These are phyloP conservation scores for Synanceia verrucosa DNA, from an alignment of 2,797 vertebrate genomes.

Conservation along the genomic window DNA sequence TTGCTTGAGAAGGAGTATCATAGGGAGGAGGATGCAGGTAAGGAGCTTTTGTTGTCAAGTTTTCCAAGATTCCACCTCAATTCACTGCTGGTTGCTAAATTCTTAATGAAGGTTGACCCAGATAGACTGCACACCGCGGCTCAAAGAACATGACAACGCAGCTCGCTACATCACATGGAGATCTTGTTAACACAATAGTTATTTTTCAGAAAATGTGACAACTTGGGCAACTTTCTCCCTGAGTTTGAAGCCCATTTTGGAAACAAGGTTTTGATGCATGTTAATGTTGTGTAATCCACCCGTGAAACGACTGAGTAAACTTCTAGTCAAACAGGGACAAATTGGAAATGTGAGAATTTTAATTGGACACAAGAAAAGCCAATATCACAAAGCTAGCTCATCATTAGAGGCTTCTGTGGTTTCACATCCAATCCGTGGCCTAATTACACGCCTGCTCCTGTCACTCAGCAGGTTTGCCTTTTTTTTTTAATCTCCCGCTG, in stretches of 20 bases:
- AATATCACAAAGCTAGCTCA: conserved; percentile 15
- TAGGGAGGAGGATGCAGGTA: neutral
- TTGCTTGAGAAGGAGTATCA: conserved; percentile 14
- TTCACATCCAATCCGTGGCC: conserved; percentile 5
- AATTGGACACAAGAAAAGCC: conserved; percentile 7
- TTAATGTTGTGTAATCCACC: conserved; percentile 22
- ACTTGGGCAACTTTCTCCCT: conserved; percentile 51
- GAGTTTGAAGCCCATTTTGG: conserved; percentile 20
- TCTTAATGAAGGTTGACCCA: conserved; percentile 60
- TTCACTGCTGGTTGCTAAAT: conserved; percentile 45
- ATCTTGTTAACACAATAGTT: neutral
- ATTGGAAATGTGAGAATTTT: conserved; percentile 7
- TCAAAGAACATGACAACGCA: conserved; percentile 26
- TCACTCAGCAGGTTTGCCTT: conserved; percentile 41
- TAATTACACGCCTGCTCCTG: conserved; percentile 35
- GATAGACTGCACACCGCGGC: conserved; percentile 27
- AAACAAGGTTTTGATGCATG: conserved; percentile 7
- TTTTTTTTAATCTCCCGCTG: conserved; percentile 29
- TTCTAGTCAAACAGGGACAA: conserved; percentile 11
- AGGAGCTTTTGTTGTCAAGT: conserved; percentile 40
- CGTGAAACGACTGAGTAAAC: conserved; percentile 18
- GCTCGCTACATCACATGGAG: conserved; percentile 27
- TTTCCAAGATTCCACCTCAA: conserved; percentile 46
- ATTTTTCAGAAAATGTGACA: conserved; percentile 44
- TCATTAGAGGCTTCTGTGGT: conserved; percentile 16